Evolutionary conservation across 1,140 invertebrate species (phyloP).

Genomic region (Heterodera schachtii): DNA sequence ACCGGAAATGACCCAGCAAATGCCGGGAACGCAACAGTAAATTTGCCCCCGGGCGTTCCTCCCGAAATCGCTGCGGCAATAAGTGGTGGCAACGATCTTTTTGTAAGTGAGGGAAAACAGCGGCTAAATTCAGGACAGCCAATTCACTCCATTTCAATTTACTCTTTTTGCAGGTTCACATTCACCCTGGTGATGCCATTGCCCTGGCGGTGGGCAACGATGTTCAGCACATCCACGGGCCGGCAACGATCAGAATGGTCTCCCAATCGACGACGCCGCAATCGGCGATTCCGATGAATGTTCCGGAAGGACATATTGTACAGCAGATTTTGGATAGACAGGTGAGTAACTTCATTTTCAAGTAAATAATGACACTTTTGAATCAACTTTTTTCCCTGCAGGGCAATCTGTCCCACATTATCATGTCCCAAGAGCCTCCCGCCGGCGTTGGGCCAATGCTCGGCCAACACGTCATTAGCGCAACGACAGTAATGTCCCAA

Average conservation of each 20-base stretch:
- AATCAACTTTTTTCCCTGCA: constrained; percentile 34
- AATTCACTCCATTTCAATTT: not conserved
- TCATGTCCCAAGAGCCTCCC: constrained; percentile 49
- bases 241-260: constrained; percentile 62
- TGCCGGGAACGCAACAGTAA: constrained; percentile 20
- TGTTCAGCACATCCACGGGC: constrained; percentile 57
- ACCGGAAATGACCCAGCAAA: not conserved
- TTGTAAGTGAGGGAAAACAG: constrained; percentile 31
- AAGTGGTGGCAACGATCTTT: constrained; percentile 52
- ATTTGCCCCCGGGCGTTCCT: constrained; percentile 44
- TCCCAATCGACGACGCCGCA: constrained; percentile 46
- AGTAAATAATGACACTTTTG: constrained; percentile 13
- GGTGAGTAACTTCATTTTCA: not conserved
- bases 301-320: constrained; percentile 55
- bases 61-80: constrained; percentile 43
- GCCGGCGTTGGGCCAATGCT: not conserved
- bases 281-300: constrained; percentile 53
- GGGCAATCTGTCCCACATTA: constrained; percentile 51
- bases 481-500: not conserved
- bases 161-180: constrained; percentile 34
- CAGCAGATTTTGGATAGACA: constrained; percentile 55
- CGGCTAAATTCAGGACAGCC: too few species aligned
- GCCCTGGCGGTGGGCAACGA: constrained; percentile 54
- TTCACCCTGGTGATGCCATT: constrained; percentile 58
- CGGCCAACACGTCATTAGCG: not conserved